These are phyloP conservation scores for Pangasius larnaudii DNA, from an alignment of 2,797 vertebrate genomes.

Conservation along the genomic window DNA sequence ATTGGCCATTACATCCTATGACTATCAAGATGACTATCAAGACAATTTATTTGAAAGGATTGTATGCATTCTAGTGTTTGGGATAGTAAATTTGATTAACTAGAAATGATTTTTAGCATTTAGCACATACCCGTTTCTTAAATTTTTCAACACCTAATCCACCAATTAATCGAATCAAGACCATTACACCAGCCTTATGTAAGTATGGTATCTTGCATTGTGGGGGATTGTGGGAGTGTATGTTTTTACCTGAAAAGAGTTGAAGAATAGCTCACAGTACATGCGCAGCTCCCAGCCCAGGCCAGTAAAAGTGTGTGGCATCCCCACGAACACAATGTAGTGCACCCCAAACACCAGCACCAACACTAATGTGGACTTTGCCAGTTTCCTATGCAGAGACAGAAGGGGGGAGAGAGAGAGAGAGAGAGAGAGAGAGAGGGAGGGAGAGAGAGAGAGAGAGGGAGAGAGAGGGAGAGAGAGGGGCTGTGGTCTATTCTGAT, in stretches of 20 bases:
- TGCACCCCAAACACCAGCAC: conserved; percentile 89
- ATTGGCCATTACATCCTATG: neutral
- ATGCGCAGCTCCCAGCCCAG: conserved; percentile 87
- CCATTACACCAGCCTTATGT: neutral
- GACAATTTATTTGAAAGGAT: neutral
- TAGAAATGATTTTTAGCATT: neutral
- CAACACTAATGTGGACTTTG: conserved; percentile 87
- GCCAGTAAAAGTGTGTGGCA: conserved; percentile 83
- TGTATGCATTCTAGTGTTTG: neutral
- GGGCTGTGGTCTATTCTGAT: neutral
- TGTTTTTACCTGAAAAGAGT: conserved; percentile 86
- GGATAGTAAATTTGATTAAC: neutral
- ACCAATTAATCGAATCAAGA: neutral
- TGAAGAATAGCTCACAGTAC: conserved; percentile 94
- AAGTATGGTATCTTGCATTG: too few relatives aligned
- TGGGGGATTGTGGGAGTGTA: neutral
- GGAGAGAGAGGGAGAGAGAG: too few relatives aligned
- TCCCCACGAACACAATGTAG: conserved; percentile 87
- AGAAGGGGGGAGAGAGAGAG: conserved; percentile 3
- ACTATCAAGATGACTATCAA: neutral
- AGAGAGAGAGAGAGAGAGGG: conserved; percentile 12
- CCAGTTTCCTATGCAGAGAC: conserved; percentile 79
- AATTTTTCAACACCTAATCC: neutral
- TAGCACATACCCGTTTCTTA: neutral
- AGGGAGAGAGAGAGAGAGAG: conserved; percentile 17